Evolutionary conservation across 2,113 vertebrate species (phyloP).

Genomic region (Chaetops frenatus): DNA sequence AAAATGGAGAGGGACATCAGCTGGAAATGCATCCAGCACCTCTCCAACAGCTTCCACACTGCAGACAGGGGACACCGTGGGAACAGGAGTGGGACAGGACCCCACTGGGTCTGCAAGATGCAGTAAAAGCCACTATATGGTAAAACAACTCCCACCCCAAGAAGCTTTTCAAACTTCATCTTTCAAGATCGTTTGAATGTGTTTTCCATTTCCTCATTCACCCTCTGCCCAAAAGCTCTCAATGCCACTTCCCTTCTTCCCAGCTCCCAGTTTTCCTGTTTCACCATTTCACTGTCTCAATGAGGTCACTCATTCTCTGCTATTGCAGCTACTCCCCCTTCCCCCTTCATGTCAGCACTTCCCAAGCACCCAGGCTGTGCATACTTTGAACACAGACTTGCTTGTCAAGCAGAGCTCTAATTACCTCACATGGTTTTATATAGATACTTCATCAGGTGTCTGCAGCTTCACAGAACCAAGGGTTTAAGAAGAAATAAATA

Average conservation of each 20-base stretch:
- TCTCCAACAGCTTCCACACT: not conserved
- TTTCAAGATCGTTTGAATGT: not conserved
- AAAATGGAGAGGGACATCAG: not conserved
- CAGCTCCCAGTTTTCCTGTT: not conserved
- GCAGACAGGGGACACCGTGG: not conserved
- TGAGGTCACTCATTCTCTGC: not conserved
- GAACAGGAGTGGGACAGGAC: not conserved
- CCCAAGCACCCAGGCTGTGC: not conserved
- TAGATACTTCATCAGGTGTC: not conserved
- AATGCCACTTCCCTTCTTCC: not conserved
- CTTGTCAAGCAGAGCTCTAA: not conserved
- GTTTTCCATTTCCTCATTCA: not conserved
- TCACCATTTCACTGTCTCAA: not conserved
- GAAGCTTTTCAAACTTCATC: not conserved
- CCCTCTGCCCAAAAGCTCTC: not conserved
- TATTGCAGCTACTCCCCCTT: not conserved
- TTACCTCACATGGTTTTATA: not conserved
- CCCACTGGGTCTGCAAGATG: not conserved
- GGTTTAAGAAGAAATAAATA: not conserved
- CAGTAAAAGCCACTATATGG: fast-evolving
- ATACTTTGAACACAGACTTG: not conserved
- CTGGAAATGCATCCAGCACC: not conserved
- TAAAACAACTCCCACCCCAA: not conserved
- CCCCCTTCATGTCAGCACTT: not conserved
- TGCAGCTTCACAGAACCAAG: not conserved